Evolutionary conservation across 1,140 invertebrate species (phyloP).

Genomic region (Sinella curviseta): DNA sequence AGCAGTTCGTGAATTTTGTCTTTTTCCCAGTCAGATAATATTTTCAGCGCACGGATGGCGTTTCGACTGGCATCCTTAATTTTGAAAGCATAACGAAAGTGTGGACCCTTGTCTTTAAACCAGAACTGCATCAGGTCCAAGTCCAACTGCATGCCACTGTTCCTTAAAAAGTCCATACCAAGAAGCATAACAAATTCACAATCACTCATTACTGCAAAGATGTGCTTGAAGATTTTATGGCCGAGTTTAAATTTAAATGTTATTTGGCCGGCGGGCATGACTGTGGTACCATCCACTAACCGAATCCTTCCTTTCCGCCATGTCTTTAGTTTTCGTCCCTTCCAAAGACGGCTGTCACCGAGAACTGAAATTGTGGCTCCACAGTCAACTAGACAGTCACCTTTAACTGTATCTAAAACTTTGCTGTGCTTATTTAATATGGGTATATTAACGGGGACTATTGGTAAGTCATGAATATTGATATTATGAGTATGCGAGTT

Average conservation of each 20-base stretch:
- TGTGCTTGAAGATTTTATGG: neutral
- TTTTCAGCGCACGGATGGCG: neutral
- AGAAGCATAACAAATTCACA: conserved; percentile 21
- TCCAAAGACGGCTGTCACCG: neutral
- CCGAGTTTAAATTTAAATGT: neutral
- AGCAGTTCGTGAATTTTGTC: neutral
- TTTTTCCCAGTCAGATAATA: neutral
- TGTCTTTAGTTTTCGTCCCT: neutral
- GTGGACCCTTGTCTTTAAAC: conserved; percentile 14
- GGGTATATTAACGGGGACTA: no score
- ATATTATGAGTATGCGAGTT: no score
- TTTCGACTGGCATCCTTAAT: neutral
- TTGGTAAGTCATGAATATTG: no score
- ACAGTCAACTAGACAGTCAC: no score
- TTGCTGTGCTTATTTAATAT: no score
- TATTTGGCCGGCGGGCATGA: neutral
- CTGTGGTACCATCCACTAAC: neutral
- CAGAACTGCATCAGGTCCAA: neutral
- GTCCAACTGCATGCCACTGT: neutral
- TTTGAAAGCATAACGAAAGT: neutral
- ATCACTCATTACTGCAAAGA: neutral
- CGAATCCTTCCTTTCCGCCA: neutral
- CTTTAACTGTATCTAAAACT: no score
- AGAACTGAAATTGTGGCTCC: neutral
- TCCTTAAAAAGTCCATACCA: conserved; percentile 29